A percentile compares a stretch with the other conserved stretches of the same genome.
phyloP scores from a whole-genome alignment of 2,888 invertebrate species.

The Diaprepes abbreviatus region DNA sequence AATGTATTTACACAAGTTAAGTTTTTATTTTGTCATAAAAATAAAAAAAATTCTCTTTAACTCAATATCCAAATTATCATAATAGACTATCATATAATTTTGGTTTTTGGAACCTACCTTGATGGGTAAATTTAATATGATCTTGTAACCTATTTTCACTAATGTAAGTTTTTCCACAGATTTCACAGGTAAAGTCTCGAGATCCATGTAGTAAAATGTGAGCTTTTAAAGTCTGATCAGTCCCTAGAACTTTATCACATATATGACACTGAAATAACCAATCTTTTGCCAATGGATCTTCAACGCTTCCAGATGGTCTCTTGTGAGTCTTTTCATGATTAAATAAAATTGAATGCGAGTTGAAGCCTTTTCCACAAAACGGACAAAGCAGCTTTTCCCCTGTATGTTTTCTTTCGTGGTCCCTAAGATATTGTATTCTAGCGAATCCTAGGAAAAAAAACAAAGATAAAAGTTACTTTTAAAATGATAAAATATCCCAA shows the following conservation, averaged over 20 bases:
- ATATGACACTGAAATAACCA: slow-evolving; percentile 42
- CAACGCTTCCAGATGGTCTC: slow-evolving; percentile 34
- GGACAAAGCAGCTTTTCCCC: slow-evolving; percentile 49
- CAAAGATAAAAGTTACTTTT: no score
- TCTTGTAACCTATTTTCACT: slow-evolving; percentile 46
- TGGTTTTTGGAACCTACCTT: slow-evolving; percentile 46
- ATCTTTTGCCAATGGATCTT: slow-evolving; percentile 34
- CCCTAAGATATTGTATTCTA: slow-evolving; percentile 45
- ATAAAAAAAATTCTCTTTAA: no score
- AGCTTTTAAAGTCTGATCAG: slow-evolving; percentile 47
- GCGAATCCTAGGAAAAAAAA: slow-evolving; percentile 49
- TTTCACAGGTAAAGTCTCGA: slow-evolving; percentile 50
- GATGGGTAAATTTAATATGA: slow-evolving; percentile 48
- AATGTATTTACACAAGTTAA: no score
- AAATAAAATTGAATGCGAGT: slow-evolving; percentile 46
- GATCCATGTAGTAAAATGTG: slow-evolving; percentile 50
- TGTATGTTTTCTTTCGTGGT: slow-evolving; percentile 51
- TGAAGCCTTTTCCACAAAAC: slow-evolving; percentile 51
- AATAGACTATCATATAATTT: no score
- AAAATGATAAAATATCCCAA: no score
- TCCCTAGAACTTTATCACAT: slow-evolving; percentile 48
- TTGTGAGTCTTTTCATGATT: slow-evolving; percentile 50
- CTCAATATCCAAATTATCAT: no score
- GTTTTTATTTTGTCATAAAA: no score
- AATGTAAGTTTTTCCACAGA: slow-evolving; percentile 50